Evolutionary conservation across 30 jellyfish, hydroid and myxozoan genomes (phyloP), one percentile per base, ranked within the genome.

Genomic region (Phacellophora camtschatica): DNA sequence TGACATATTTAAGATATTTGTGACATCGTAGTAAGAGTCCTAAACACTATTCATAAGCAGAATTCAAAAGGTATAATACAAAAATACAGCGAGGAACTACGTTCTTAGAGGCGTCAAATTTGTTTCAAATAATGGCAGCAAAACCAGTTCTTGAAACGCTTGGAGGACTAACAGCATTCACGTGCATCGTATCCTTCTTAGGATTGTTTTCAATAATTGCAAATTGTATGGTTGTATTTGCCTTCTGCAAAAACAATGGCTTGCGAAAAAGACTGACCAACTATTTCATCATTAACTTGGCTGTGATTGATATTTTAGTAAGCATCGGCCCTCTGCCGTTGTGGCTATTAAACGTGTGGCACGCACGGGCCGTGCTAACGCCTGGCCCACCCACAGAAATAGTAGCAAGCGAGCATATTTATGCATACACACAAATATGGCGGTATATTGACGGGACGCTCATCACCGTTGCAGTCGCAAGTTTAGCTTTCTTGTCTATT

Each of bases 311-410:
- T 36, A 73, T 73, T 48, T 20, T 51, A 2, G 86, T 73, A 12
- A 43, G 86, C 61, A 56, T 73, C 6, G 32, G 86, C 74, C 86
- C 86, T 16, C 4, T 73, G 48, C 74, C 86, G 30, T 41, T 73
- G 23, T 73, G 86, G 86, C 67, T 73, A 5, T 31, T 73, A 9
- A 73, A 73, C 22, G n/a, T 73, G 29, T 73, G 86, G 86, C 86
- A 73, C 53, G 27, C 54, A 15, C 74, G 58, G 23, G 8, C 48
- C 11, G 2, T 9, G 6, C 25, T 55, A 16, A 22, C 56, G 4
- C 35, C 71, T 1, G 22, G 55, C 2, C 13, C 54, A 18, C 16
- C 12, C 48, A 51, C 19, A 16, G 74, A 46, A 35, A 73, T 73
- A 16, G 33, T 73, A 32, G 74, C 86, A 2, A 20, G 1, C 8